These are phyloP conservation scores for Hypsibius dujardini DNA, from an alignment of 1,140 invertebrate species.

Conservation along the genomic window DNA sequence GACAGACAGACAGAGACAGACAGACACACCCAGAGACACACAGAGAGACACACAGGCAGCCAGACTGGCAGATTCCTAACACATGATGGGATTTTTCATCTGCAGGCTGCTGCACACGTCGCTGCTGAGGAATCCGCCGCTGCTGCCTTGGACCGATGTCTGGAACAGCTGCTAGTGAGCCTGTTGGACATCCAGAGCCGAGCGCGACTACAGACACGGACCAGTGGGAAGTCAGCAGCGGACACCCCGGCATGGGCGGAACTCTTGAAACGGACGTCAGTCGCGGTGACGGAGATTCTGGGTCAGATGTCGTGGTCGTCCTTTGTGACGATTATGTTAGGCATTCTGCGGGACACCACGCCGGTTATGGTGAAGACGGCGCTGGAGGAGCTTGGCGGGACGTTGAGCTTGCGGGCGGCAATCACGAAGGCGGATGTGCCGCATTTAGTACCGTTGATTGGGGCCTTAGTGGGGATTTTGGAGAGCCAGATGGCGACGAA, in stretches of 20 bases:
- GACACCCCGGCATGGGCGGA: background rate
- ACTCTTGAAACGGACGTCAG: background rate
- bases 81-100: too few relatives aligned
- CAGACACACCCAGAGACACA: too few relatives aligned
- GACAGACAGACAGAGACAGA: too few relatives aligned
- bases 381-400: slow-evolving; percentile 11
- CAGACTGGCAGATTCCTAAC: too few relatives aligned
- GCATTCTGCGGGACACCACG: background rate
- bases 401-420: background rate
- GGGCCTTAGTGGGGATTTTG: background rate
- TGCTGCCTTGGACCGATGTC: background rate
- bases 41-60: too few relatives aligned
- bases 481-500: background rate
- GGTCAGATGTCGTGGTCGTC: background rate
- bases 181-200: slow-evolving; percentile 2
- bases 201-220: background rate
- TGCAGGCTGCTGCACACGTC: too few relatives aligned
- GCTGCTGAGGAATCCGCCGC: background rate
- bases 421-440: background rate
- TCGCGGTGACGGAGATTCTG: slow-evolving; percentile 7
- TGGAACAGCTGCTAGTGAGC: background rate
- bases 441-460: background rate
- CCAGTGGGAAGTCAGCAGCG: background rate
- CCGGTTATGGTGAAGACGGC: background rate
- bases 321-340: background rate